Percentiles rank a stretch among this genome's conserved stretches.
These are phyloP conservation scores for Sebastolobus alascanus DNA, from an alignment of 2,797 vertebrate genomes.

Conservation along the genomic window DNA sequence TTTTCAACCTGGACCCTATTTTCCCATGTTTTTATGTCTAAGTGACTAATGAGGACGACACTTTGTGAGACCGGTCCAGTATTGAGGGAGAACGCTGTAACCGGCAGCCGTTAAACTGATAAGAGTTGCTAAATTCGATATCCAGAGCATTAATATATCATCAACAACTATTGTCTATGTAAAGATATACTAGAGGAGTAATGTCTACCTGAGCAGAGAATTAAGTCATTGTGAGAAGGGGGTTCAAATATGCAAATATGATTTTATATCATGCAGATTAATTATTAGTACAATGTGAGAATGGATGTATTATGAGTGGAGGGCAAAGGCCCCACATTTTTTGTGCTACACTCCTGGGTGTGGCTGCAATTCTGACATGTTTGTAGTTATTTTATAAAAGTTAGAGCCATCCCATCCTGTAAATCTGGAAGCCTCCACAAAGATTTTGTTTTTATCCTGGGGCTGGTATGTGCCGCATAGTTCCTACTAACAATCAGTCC, in stretches of 20 bases:
- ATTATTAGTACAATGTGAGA: not conserved
- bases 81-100: too few relatives aligned
- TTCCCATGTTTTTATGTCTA: too few relatives aligned
- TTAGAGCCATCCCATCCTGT: not conserved
- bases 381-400: not conserved
- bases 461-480: not conserved
- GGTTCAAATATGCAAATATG: not conserved
- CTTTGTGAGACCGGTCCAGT: too few relatives aligned
- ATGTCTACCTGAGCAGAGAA: too few relatives aligned
- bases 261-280: not conserved
- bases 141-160: too few relatives aligned
- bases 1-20: too few relatives aligned
- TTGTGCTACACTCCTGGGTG: not conserved
- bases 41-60: too few relatives aligned
- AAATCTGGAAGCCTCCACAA: not conserved
- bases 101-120: too few relatives aligned
- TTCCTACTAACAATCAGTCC: not conserved
- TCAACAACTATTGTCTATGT: too few relatives aligned
- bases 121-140: too few relatives aligned
- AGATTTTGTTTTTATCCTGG: not conserved
- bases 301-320: not conserved
- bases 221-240: too few relatives aligned
- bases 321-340: not conserved
- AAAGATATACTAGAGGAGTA: too few relatives aligned
- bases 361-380: not conserved